phyloP scores from a whole-genome alignment of 2,113 vertebrate species.

The Alces alces region DNA sequence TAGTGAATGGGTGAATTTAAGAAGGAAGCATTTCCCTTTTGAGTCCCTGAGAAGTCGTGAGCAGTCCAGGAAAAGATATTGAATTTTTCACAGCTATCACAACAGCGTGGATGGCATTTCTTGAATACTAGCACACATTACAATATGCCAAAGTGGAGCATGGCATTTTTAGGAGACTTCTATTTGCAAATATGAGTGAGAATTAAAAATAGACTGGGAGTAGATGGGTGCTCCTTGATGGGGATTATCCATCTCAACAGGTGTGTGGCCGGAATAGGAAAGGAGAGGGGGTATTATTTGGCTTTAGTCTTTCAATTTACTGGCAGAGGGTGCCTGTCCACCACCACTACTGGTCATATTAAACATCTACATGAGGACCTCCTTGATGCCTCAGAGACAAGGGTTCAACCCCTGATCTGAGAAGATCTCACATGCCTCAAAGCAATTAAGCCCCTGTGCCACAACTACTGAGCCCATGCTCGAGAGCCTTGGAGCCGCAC shows the following conservation, averaged over 20 bases:
- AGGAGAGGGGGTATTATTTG: neutral
- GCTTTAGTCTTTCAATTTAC: neutral
- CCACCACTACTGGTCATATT: neutral
- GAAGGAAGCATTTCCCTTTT: constrained; percentile 23
- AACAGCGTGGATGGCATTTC: neutral
- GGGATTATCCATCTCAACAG: neutral
- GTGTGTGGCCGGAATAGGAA: neutral
- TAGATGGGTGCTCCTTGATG: neutral
- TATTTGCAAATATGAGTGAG: neutral
- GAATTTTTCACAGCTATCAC: neutral
- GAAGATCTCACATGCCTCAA: neutral
- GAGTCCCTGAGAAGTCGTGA: neutral
- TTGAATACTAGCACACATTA: neutral
- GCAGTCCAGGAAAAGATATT: neutral
- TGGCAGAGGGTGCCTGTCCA: neutral
- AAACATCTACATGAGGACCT: neutral
- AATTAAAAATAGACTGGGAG: neutral
- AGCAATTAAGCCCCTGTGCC: neutral
- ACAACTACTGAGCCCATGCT: neutral
- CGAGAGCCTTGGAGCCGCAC: neutral
- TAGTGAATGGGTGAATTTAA: constrained; percentile 21
- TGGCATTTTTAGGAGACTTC: neutral
- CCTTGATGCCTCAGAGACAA: neutral
- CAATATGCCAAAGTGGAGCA: neutral
- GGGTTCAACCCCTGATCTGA: neutral